These are phyloP conservation scores for Daktulosphaira vitifoliae DNA, from an alignment of 1,140 invertebrate genomes.

Conservation along the genomic window DNA sequence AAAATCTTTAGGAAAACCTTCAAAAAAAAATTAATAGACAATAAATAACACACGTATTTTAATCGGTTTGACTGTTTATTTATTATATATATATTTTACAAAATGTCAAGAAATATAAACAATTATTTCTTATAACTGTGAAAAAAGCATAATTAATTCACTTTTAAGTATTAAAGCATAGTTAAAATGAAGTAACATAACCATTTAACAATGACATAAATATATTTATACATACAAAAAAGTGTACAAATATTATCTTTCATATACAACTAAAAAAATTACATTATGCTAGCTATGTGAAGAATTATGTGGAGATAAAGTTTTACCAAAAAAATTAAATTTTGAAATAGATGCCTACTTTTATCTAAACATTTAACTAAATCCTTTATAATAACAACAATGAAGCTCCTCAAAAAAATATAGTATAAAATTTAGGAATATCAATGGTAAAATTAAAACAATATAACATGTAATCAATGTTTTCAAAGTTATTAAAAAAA, in stretches of 20 bases:
- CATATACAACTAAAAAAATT: too few relatives aligned
- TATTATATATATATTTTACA: too few relatives aligned
- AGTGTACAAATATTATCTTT: neutral
- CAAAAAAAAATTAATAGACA: too few relatives aligned
- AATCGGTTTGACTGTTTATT: too few relatives aligned
- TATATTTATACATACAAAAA: slow-evolving; percentile 11
- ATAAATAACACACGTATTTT: too few relatives aligned
- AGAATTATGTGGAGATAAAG: neutral
- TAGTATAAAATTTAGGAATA: too few relatives aligned
- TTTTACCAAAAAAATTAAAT: slow-evolving; percentile 3
- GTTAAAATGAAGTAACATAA: slow-evolving; percentile 27
- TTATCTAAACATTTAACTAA: slow-evolving; percentile 20
- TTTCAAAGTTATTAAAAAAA: too few relatives aligned
- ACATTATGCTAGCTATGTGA: too few relatives aligned
- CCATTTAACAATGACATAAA: slow-evolving; percentile 10
- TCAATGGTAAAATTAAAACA: too few relatives aligned
- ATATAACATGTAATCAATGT: too few relatives aligned
- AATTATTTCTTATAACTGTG: neutral
- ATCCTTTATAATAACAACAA: slow-evolving; percentile 24
- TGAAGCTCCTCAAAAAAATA: neutral
- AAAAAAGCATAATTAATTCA: slow-evolving; percentile 12
- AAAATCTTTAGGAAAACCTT: too few relatives aligned
- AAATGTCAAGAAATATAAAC: too few relatives aligned
- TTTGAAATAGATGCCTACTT: neutral
- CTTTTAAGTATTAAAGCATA: slow-evolving; percentile 10